These are phyloP conservation scores for Drosophila sp. DNA, from an alignment of 1,140 invertebrate genomes.

Conservation along the genomic window DNA sequence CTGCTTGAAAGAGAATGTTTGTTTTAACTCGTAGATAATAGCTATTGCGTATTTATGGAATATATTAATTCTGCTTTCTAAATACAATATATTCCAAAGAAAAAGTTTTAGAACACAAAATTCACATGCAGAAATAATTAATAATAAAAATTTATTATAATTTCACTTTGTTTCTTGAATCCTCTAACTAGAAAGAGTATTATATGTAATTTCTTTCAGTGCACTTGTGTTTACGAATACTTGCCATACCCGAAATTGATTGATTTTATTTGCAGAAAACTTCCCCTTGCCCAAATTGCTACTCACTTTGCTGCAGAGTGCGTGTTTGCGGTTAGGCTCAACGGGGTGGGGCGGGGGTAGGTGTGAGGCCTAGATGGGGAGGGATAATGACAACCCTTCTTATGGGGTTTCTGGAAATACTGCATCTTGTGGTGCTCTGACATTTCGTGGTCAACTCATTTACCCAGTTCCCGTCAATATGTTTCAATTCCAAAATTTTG, in stretches of 20 bases:
- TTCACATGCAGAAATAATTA: too few relatives aligned
- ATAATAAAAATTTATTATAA: too few relatives aligned
- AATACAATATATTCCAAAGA: too few relatives aligned
- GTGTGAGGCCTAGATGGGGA: not conserved
- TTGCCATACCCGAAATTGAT: conserved; percentile 69
- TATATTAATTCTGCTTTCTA: too few relatives aligned
- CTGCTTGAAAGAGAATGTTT: too few relatives aligned
- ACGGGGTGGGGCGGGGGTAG: not conserved
- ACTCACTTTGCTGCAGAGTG: conserved; percentile 8
- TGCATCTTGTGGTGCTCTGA: conserved; percentile 50
- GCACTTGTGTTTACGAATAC: conserved; percentile 29
- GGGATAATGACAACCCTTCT: not conserved
- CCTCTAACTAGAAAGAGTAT: too few relatives aligned
- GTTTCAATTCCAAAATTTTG: not conserved
- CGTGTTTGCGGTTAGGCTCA: conserved; percentile 50
- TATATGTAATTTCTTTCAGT: conserved; percentile 11
- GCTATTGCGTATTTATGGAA: too few relatives aligned
- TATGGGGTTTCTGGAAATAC: conserved; percentile 23
- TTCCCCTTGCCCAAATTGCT: conserved; percentile 36
- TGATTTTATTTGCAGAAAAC: conserved; percentile 74
- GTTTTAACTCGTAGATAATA: too few relatives aligned
- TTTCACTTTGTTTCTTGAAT: too few relatives aligned
- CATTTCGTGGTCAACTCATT: conserved; percentile 79
- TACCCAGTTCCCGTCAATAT: conserved; percentile 38
- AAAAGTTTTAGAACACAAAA: too few relatives aligned